Base-by-base conservation (phyloP, 2,797 vertebrate species). In the Sebastes ruberrimus region DNA sequence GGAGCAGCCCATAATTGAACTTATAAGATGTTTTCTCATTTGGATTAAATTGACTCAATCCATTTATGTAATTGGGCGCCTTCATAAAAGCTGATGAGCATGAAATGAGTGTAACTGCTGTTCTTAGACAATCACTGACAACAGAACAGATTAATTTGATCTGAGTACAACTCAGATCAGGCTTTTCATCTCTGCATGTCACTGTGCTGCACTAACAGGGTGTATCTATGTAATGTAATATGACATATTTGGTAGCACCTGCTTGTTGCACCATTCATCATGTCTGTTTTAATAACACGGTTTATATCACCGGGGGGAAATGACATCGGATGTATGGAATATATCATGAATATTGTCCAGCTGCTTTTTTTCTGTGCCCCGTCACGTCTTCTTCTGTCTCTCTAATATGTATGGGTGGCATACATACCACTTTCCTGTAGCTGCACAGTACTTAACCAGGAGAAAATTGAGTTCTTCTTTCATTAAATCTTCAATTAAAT, bases 401-500 rank as follows among this genome's bases (percentile, higher is more conserved):
- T 60, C 38, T 35, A 60, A 61, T 64, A 77, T 65, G 56, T 80
- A 59, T 78, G 56, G 30, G 60, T 25, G 62, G 56, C 71, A 55
- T 55, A 55, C 53, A 8, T 78, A 18, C 56, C 38, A 13, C 55
- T 65, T 76, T 71, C 57, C 65, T 27, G 28, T 65, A 61, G 81
- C 66, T 38, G 63, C 71, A 76, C 61, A 28, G 10, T 27, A 60
- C 72, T 81, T 75, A 74, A 73, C 73, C 25, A 52, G 46, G 77
- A 76, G 83, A 88, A 92, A 87, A 89, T 89, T 57, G 75, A 80
- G 52, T 86, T 78, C 66, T 18, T 38, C 18, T 84, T 86, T 80
- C 76, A 89, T 85, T 89, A 92, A 75, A 81, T 84, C 74, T 86
- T 89, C 80, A 88, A 88, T 91, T 88, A 92, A 89, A 88, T 16